A percentile compares a stretch with the other conserved stretches of the same genome.
phyloP scores from a whole-genome alignment of 2,113 vertebrate species.

The Callorhinus ursinus region DNA sequence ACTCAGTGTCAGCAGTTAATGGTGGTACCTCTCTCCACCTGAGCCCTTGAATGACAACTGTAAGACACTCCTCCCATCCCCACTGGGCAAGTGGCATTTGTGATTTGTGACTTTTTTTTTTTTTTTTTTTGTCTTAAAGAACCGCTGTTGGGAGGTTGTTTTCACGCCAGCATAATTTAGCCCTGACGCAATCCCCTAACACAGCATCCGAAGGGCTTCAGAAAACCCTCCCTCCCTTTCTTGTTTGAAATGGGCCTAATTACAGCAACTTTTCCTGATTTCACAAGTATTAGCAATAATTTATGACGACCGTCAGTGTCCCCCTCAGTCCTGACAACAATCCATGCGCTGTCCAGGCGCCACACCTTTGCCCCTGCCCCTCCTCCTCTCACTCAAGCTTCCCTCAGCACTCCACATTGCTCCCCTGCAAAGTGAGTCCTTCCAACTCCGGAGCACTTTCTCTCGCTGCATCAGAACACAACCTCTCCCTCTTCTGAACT shows the following conservation, averaged over 20 bases:
- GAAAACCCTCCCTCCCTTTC: not conserved
- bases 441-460: not conserved
- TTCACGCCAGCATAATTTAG: not conserved
- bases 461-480: not conserved
- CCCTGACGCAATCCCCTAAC: not conserved
- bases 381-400: not conserved
- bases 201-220: not conserved
- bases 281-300: not conserved
- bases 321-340: not conserved
- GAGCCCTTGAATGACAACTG: not conserved
- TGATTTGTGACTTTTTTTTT: not conserved
- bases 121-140: not conserved
- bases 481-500: not conserved
- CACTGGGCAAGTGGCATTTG: fast-evolving
- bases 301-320: not conserved
- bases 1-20: not conserved
- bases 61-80: not conserved
- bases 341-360: not conserved
- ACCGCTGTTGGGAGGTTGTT: not conserved
- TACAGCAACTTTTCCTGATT: not conserved
- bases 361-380: not conserved
- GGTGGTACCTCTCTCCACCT: not conserved
- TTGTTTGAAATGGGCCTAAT: constrained; percentile 27
- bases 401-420: not conserved
- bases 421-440: not conserved